Evolutionary conservation across 2,888 invertebrate species (phyloP), one percentile per base, ranked within the genome.

Genomic region (Dasypolia templi): DNA sequence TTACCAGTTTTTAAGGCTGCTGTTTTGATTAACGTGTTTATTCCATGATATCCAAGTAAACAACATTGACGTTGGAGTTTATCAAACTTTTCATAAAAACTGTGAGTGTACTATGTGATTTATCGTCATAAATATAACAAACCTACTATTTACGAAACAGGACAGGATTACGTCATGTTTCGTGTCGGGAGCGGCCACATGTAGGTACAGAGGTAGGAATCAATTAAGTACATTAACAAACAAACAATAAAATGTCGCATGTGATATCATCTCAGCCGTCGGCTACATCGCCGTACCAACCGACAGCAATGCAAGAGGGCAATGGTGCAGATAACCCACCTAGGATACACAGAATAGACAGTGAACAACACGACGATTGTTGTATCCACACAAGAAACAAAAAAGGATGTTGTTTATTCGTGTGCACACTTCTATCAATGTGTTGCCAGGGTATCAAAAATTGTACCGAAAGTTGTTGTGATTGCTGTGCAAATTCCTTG

Each of bases 391-490:
- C 83, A 32, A 79, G 82, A 29, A 84, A 83, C 22, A 80, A 87
- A 12, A 88, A 87, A 65, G 79, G 81, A 1, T 86, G 84, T 39
- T 87, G 83, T 64, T 72, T 86, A 62, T 58, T 75, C 35, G 17
- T 88, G 14, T 88, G 88, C 59, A 78, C 72, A n/a, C 83, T 86
- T 58, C 75, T 90, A 2, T 81, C 85, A 0, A 65, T 81, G 17
- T 85, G 86, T 59, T 91, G 88, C 64, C 76, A 85, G 53, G 71
- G 72, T 0, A 74, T 89, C 2, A 78, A 79, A 17, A 79, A 83
- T 4, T 90, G 89, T 65, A 87, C 88, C 0, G 89, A 91, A 6
- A 63, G 32, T 0, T 89, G 88, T 71, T 90, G 88, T 46, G 87
- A 89, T 1, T 72, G 77, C 0, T 91, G 89, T 69, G 90, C 89